These are phyloP conservation scores for Campoplex nolae DNA, from an alignment of 2,888 invertebrate genomes.

Conservation along the genomic window DNA sequence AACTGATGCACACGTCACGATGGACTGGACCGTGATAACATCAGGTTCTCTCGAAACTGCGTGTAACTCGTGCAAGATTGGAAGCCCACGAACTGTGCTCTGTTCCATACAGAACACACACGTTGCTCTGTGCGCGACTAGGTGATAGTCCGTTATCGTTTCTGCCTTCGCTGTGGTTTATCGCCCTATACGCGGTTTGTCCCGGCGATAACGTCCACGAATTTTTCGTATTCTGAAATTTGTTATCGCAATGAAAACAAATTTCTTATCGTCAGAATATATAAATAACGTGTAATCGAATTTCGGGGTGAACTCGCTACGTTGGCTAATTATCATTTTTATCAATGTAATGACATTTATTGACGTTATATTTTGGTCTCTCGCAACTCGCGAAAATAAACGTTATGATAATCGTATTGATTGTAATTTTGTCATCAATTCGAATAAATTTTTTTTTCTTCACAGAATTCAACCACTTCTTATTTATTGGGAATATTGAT, in stretches of 20 bases:
- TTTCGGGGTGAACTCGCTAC: background rate
- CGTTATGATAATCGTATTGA: background rate
- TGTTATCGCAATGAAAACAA: constrained; percentile 10
- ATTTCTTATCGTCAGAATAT: background rate
- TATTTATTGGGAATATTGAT: background rate
- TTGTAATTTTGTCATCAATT: background rate
- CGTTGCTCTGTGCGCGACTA: constrained; percentile 4
- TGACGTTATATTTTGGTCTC: background rate
- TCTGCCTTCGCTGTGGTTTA: constrained; percentile 43
- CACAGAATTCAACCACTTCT: background rate
- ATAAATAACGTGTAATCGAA: constrained; percentile 7
- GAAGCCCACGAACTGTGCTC: background rate
- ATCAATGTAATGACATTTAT: background rate
- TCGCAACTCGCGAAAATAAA: background rate
- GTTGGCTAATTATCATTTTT: background rate
- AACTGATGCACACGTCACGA: constrained; percentile 57
- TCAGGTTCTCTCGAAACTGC: constrained; percentile 36
- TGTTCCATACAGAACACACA: background rate
- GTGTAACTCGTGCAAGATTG: constrained; percentile 51
- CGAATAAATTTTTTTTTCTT: background rate
- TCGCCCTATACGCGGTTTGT: constrained; percentile 14
- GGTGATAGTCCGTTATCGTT: constrained; percentile 61
- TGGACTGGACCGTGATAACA: constrained; percentile 62
- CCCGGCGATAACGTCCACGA: constrained; percentile 7
- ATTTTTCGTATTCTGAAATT: constrained; percentile 20